Evolutionary conservation across 2,113 vertebrate species (phyloP).

Genomic region (Lepisosteus oculatus): DNA sequence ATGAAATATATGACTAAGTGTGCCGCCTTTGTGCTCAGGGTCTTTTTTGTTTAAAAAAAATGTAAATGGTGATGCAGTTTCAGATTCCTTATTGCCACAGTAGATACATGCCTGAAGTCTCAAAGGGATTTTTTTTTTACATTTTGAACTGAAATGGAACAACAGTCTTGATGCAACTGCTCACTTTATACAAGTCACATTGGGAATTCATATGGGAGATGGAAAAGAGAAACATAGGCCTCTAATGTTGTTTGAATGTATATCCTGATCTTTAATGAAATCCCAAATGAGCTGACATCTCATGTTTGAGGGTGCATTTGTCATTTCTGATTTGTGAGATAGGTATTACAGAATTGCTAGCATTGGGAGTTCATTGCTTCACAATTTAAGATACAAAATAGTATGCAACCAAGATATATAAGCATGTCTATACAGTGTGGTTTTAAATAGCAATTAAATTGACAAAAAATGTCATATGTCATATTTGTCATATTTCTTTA

Average conservation of each 20-base stretch:
- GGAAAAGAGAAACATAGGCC: neutral
- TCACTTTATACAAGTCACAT: conserved; percentile 2
- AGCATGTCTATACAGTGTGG: no score
- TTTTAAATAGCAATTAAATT: no score
- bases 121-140: neutral
- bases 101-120: no score
- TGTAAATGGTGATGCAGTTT: no score
- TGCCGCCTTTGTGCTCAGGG: no score
- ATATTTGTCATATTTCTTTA: no score
- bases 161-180: neutral
- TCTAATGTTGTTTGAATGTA: conserved; percentile 2
- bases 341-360: neutral
- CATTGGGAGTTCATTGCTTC: neutral
- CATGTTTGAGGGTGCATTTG: conserved; percentile 1
- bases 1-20: no score
- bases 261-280: conserved; percentile 2
- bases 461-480: no score
- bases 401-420: no score
- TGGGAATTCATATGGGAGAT: conserved; percentile 1
- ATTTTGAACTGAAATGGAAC: neutral
- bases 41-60: no score
- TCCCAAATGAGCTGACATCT: conserved; percentile 1
- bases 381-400: neutral
- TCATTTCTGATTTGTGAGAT: conserved; percentile 11
- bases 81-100: no score